Conservation (phyloP, 2,797 vertebrate species). For the Mallotus villosus region DNA sequence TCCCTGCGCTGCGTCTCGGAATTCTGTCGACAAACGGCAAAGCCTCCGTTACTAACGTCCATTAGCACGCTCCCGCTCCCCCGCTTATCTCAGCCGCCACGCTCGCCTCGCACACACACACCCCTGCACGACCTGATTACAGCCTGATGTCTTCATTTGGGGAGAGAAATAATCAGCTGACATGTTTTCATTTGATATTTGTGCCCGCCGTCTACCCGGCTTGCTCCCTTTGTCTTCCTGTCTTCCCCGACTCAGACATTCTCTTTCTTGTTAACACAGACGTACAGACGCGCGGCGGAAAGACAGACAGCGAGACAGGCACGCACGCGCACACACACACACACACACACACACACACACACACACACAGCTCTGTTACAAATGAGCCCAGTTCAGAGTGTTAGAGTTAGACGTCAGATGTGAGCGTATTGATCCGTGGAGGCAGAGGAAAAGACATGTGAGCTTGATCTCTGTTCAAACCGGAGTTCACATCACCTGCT, state of each 20-base stretch:
- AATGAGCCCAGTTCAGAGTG: neutral
- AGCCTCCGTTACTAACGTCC: constrained; percentile 50
- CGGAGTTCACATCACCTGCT: neutral
- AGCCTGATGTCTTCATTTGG: constrained; percentile 61
- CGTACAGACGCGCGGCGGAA: neutral
- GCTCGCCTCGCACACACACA: constrained; percentile 37
- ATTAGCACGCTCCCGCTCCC: constrained; percentile 46
- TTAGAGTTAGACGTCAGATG: neutral
- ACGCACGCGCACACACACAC: neutral
- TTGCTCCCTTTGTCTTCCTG: neutral
- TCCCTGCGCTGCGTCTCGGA: constrained; percentile 34
- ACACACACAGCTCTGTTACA: neutral
- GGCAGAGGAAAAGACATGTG: neutral
- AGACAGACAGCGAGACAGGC: neutral
- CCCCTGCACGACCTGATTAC: constrained; percentile 39
- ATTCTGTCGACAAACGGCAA: constrained; percentile 48
- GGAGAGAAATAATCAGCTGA: constrained; percentile 45
- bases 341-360: constrained; percentile 7
- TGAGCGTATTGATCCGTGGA: neutral
- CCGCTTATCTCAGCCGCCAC: constrained; percentile 48
- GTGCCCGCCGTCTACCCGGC: constrained; percentile 4
- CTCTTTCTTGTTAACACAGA: neutral
- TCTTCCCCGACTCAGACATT: neutral
- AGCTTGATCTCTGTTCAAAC: constrained; percentile 4
- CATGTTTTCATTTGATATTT: constrained; percentile 24